Base-by-base conservation (phyloP, 1,140 invertebrate species). In the Bombus vancouverensis region DNA sequence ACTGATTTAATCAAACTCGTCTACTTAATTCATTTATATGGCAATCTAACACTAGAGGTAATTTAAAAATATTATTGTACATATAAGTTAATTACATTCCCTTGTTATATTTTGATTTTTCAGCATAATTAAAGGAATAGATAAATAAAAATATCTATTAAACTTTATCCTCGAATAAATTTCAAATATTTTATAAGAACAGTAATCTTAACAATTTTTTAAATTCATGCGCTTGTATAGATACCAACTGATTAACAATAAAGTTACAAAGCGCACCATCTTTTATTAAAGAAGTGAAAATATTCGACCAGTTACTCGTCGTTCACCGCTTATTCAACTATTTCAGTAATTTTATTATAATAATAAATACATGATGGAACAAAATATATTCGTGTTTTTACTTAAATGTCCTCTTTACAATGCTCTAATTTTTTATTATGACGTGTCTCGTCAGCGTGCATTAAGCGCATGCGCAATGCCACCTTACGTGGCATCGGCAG, bases 401-500 rank as follows among this genome's bases (percentile, higher is more conserved):
- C 47, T 44, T 47, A 66, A 85, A 80, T 78, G 42, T 73, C 53
- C n/a, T 72, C 59, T 83, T 77, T 44, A 39, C 37, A 85, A 57
- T 57, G 82, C 70, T 65, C 87, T 32, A 89, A 90, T 88, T 91
- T 80, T 90, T 85, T 91, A 75, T 88, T 86, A 91, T 94, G 93
- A 94, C 93, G 93, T 94, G 93, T 94, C 92, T 81, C 75, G 91
- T 89, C 89, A 92, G 85, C 89, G 89, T 93, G 93, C 83, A 80
- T 57, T 70, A 47, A 62, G 91, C 94, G 94, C 96, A 95, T 96
- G 96, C 95, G 96, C 94, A 94, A 90, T 95, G 90, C 91, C 91
- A 93, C 96, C 95, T 96, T 96, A 96, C 96, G 96, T 96, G 96
- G 96, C 96, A 96, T 92, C 94, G 91, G 92, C 92, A 93, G 89